phyloP scores from a whole-genome alignment of 2,888 invertebrate species.

The Uloborus plumipes region DNA sequence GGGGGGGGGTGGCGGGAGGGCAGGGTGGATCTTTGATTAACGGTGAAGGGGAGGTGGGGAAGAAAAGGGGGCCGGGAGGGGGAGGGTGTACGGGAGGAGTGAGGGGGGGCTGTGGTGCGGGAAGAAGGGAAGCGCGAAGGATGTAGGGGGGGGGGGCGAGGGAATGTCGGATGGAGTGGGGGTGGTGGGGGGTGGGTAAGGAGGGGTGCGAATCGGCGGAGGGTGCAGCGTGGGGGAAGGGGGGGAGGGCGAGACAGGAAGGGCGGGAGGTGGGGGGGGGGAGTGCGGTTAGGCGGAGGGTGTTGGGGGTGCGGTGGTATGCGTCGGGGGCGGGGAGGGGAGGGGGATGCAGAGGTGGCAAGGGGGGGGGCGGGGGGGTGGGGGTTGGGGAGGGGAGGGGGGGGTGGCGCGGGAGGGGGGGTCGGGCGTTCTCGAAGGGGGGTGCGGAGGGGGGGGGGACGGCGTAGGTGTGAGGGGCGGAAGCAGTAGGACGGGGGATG shows the following conservation, averaged over 20 bases:
- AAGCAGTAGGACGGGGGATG: neutral
- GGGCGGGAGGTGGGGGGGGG: conserved; percentile 9
- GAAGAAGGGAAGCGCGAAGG: neutral
- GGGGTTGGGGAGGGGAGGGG: neutral
- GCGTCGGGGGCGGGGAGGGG: neutral
- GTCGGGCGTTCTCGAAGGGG: neutral
- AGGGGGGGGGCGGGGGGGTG: neutral
- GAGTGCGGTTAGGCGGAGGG: neutral
- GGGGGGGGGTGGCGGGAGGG: conserved; percentile 11
- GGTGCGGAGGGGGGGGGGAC: neutral
- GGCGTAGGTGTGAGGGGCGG: neutral
- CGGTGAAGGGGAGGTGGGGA: conserved; percentile 2
- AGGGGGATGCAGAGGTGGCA: neutral
- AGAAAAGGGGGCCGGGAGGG: conserved; percentile 1
- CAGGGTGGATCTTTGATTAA: neutral
- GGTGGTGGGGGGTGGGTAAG: neutral
- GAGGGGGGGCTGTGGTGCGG: conserved; percentile 3
- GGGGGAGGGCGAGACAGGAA: neutral
- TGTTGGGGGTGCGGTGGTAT: neutral
- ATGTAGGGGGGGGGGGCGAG: conserved; percentile 4
- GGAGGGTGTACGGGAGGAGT: neutral
- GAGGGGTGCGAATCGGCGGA: neutral
- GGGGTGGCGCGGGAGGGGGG: neutral
- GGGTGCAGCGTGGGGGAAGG: neutral
- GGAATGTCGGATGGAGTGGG: neutral